Base-by-base conservation (phyloP, 2,797 vertebrate species). In the Rhinella marina region DNA sequence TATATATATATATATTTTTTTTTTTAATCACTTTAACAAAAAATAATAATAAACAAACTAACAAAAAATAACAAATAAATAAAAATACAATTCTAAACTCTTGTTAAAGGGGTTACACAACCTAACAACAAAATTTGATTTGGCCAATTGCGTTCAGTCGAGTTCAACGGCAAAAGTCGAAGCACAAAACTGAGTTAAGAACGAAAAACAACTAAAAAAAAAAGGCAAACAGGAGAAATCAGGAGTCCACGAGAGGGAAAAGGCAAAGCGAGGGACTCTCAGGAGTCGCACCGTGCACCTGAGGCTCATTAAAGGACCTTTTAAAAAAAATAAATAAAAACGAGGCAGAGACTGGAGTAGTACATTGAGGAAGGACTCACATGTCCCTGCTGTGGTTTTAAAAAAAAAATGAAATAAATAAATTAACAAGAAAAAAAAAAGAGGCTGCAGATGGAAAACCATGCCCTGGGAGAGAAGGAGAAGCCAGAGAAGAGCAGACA, bases 261-360 rank as follows among this genome's bases (percentile, higher is more conserved):
- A 23, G 23, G 87, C 83, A 68, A 85, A 82, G 68, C 41, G 21
- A 64, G 79, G 59, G 79, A 48, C 57, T 82, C 84, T 54, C 59
- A 16, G 72, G 84, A 82, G 88, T 82, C 29, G 48, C 61, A 57
- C 10, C 10, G 59, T 72, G 88, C 88, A 89, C 88, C 88, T 89
- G 88, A 89, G 88, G 70, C 88, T 89, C 84, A 89, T 89, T 89
- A 89, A 89, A 81, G 84, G 81, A 66, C 72, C 85, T 83, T 87
- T 73, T 79, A 82, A 57, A 86, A 61, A 82, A 41, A 41, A 41
- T 0, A 41, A 41, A 41, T 5, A 5, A 41, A 6, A 7, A 32
- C 1, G 3, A 21, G 1, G 27, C 79, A 70, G 84, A 70, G 50
- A 81, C 57, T 82, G 61, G 61, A 79, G 73, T 59, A 1, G 62